These are phyloP conservation scores for Bothrops jararaca DNA, from an alignment of 2,113 vertebrate genomes.

Conservation along the genomic window DNA sequence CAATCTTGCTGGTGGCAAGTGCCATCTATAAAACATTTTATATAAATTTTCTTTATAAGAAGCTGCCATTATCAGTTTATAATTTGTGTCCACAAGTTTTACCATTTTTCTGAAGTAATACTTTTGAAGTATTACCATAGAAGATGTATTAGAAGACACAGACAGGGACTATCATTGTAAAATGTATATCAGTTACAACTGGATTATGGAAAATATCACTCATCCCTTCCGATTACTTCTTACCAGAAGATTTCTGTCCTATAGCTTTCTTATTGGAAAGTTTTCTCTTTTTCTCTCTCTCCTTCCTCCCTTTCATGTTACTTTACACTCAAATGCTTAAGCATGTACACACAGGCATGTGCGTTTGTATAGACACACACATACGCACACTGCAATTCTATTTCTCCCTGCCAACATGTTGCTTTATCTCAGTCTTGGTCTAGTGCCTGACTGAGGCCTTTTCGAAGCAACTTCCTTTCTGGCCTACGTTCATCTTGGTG, in stretches of 20 bases:
- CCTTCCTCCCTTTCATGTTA: background rate
- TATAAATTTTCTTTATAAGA: too few species aligned
- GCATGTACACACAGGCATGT: background rate
- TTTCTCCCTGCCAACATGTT: slow-evolving; percentile 34
- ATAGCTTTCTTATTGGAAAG: background rate
- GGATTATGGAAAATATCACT: background rate
- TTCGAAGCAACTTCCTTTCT: slow-evolving; percentile 64
- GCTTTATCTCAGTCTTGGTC: slow-evolving; percentile 62
- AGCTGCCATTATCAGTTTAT: too few species aligned
- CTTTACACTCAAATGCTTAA: background rate
- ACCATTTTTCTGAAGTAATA: background rate
- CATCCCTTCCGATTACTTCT: rapidly evolving
- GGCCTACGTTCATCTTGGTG: slow-evolving; percentile 25
- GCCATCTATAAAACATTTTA: too few species aligned
- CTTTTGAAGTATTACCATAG: background rate
- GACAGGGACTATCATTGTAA: background rate
- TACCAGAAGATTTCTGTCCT: background rate
- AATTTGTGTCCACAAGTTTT: too few species aligned
- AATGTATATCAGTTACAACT: background rate
- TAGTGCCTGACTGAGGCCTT: slow-evolving; percentile 54
- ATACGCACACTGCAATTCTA: background rate
- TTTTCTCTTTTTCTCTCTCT: background rate
- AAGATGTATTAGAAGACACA: background rate
- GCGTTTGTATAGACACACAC: background rate
- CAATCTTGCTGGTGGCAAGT: too few species aligned